Conservation (phyloP, 1,140 invertebrate species). For the Mactra quadrangularis region DNA sequence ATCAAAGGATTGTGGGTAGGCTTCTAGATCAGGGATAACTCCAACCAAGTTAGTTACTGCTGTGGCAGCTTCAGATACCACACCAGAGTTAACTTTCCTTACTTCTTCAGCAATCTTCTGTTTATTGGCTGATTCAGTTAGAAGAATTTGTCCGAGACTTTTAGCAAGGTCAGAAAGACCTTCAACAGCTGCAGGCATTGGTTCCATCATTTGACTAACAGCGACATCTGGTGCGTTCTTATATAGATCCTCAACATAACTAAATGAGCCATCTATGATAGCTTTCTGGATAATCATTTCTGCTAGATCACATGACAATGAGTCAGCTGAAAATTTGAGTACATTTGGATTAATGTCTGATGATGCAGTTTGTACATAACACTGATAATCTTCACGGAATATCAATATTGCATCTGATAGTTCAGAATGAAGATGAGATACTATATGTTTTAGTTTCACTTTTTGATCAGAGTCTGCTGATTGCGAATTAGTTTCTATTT, state of each 20-base stretch:
- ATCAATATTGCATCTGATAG: conserved; percentile 42
- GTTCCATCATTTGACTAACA: conserved; percentile 60
- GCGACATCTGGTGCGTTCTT: conserved; percentile 64
- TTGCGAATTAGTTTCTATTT: conserved; percentile 50
- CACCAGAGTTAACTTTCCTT: conserved; percentile 44
- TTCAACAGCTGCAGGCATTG: conserved; percentile 32
- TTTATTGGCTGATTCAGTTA: conserved; percentile 75
- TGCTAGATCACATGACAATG: conserved; percentile 56
- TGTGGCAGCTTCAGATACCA: conserved; percentile 4
- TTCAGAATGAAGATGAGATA: conserved; percentile 52
- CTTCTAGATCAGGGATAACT: conserved; percentile 67
- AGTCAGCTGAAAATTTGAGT: conserved; percentile 58
- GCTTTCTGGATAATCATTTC: conserved; percentile 73
- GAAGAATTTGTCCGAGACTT: conserved; percentile 68
- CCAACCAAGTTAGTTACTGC: conserved; percentile 59
- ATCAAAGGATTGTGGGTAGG: conserved; percentile 64
- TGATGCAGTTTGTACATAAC: conserved; percentile 62
- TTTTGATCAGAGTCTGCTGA: conserved; percentile 39
- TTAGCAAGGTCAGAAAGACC: conserved; percentile 58
- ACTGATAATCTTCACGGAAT: conserved; percentile 56
- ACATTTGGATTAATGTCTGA: conserved; percentile 57
- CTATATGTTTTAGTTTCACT: conserved; percentile 29
- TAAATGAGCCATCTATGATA: conserved; percentile 65
- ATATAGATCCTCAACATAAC: conserved; percentile 68
- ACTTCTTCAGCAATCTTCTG: conserved; percentile 68